Conservation (phyloP, 2,888 invertebrate genomes). For the Agonopterix alstromeriana region DNA sequence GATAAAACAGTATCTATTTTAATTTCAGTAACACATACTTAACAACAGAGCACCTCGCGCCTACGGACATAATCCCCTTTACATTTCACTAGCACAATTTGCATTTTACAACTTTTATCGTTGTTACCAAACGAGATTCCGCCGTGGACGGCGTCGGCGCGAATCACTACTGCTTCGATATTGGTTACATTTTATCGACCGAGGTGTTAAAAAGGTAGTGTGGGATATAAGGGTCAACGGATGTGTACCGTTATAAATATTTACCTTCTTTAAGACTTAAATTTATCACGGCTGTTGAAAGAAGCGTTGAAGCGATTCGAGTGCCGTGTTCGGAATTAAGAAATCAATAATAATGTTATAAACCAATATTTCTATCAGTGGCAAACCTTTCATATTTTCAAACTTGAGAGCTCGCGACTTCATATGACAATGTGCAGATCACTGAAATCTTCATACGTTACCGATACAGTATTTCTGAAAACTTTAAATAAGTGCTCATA, state of each 20-base stretch:
- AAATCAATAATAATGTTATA: no score
- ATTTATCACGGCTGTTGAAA: no score
- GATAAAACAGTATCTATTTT: no score
- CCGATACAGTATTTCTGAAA: no score
- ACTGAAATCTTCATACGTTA: no score
- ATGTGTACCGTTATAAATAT: not conserved
- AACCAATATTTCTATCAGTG: not conserved
- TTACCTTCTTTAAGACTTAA: no score
- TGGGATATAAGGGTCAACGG: not conserved
- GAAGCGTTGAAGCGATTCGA: no score
- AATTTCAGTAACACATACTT: slow-evolving; percentile 21
- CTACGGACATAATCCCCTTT: slow-evolving; percentile 64
- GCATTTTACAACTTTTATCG: slow-evolving; percentile 74
- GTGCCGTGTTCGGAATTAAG: no score
- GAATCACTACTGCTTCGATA: slow-evolving; percentile 37
- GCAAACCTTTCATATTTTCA: not conserved
- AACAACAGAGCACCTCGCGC: slow-evolving; percentile 52
- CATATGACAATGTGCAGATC: not conserved
- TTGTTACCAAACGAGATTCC: slow-evolving; percentile 58
- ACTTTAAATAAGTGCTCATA: no score
- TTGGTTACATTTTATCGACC: slow-evolving; percentile 41
- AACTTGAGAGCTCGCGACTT: not conserved
- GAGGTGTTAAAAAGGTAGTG: slow-evolving; percentile 28
- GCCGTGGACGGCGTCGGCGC: slow-evolving; percentile 48
- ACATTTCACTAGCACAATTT: slow-evolving; percentile 67